Evolutionary conservation across 1,140 invertebrate genomes (phyloP).

Genomic region (Leucophenga varia): DNA sequence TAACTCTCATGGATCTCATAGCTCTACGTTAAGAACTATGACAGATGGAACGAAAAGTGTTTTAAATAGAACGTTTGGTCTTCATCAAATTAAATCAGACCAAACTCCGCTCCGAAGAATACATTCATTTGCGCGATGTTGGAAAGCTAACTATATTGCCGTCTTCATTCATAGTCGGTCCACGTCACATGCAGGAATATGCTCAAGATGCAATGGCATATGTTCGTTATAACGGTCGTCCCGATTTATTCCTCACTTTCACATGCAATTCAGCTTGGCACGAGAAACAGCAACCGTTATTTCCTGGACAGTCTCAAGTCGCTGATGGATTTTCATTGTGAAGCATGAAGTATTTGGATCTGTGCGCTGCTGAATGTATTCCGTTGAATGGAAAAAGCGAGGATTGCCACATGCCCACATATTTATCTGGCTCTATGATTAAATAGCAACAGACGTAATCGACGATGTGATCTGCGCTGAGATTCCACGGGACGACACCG

Average conservation of each 20-base stretch:
- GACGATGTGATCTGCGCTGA: slow-evolving; percentile 36
- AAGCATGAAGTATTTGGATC: slow-evolving; percentile 48
- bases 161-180: slow-evolving; percentile 50
- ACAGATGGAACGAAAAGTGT: no score
- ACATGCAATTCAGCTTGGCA: slow-evolving; percentile 59
- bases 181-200: slow-evolving; percentile 58
- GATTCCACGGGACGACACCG: slow-evolving; percentile 31
- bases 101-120: slow-evolving; percentile 57
- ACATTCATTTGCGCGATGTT: slow-evolving; percentile 49
- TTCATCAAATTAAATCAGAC: slow-evolving; percentile 57
- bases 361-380: slow-evolving; percentile 55
- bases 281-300: slow-evolving; percentile 43
- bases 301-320: slow-evolving; percentile 49
- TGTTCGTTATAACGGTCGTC: slow-evolving; percentile 54
- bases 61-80: slow-evolving; percentile 56
- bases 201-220: no score
- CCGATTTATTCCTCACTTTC: slow-evolving; percentile 57
- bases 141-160: slow-evolving; percentile 56
- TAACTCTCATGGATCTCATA: no score
- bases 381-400: slow-evolving; percentile 60
- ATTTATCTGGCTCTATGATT: slow-evolving; percentile 6
- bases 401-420: slow-evolving; percentile 14
- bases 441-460: no score
- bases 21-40: no score
- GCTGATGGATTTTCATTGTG: slow-evolving; percentile 56